Base-by-base conservation (phyloP, 2,888 invertebrate species). In the Hypercompe scribonia region DNA sequence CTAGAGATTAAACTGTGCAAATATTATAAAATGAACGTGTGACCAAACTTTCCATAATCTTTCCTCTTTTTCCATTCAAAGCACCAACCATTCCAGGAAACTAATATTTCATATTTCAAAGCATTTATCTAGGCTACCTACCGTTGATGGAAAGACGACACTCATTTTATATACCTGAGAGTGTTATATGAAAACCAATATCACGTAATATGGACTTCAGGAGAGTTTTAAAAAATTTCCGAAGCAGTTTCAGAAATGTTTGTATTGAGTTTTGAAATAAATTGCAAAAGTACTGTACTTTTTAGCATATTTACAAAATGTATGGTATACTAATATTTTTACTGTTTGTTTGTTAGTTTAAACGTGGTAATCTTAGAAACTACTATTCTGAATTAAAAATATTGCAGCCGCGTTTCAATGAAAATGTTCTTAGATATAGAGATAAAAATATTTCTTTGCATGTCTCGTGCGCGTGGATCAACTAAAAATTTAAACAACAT, bases 101-200 rank as follows among this genome's bases (percentile, higher is more conserved):
- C 67, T 70, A 68, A 70, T 70, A 72, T 54, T 68, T 66, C 34
- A 50, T 67, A 67, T 74, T 64, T 70, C 24, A 67, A 73, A 74
- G 64, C 28, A 42, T 54, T 65, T 71, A 54, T 50, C 65, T n/a
- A 28, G 34, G 66, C 67, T 69, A 24, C 63, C 63, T 33, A 63
- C 42, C 46, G 10, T 24, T 61, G 61, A 42, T 33, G 33, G 31
- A 36, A 46, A n/a, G 42, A 68, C 42, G 69, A 28, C 34, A 18
- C n/a, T 50, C 74, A 68, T 74, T 80, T 76, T 74, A 78, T 71
- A 71, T 73, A 81, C 39, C 74, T 81, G 33, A 46, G 24, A 31
- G 24, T 68, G 74, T 72, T 61, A 64, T 77, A 77, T 68, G 71
- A 75, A 79, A 81, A 73, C 79, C 71, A 81, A 81, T 71, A 76